phyloP scores from a whole-genome alignment of 2,113 vertebrate species.

The Tylochromis polylepis region DNA sequence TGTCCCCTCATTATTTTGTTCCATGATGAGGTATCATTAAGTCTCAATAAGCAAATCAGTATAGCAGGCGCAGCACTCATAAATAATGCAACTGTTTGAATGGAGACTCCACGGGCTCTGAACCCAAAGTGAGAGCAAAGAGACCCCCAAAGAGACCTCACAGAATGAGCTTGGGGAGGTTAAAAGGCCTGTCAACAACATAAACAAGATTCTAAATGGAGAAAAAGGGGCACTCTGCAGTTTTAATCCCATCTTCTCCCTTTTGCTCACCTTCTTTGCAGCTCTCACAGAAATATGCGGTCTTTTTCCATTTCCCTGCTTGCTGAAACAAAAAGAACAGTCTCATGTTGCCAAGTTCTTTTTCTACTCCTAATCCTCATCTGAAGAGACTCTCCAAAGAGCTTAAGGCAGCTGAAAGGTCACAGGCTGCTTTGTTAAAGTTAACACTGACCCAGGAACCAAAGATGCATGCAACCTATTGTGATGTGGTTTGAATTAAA shows the following conservation, averaged over 20 bases:
- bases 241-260: slow-evolving; percentile 60
- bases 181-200: slow-evolving; percentile 71
- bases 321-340: slow-evolving; percentile 57
- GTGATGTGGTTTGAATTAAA: not conserved
- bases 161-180: slow-evolving; percentile 60
- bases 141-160: slow-evolving; percentile 65
- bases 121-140: slow-evolving; percentile 53
- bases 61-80: slow-evolving; percentile 67
- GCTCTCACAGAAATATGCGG: slow-evolving; percentile 57
- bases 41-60: slow-evolving; percentile 60
- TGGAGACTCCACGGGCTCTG: slow-evolving; percentile 55
- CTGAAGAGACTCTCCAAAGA: slow-evolving; percentile 65
- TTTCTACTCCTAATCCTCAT: slow-evolving; percentile 55
- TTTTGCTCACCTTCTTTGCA: slow-evolving; percentile 40
- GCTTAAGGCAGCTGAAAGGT: slow-evolving; percentile 51
- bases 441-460: slow-evolving; percentile 35
- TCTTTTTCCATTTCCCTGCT: slow-evolving; percentile 49
- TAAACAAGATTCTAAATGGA: slow-evolving; percentile 54
- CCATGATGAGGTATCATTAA: slow-evolving; percentile 66
- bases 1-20: slow-evolving; percentile 60
- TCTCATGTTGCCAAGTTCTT: slow-evolving; percentile 57
- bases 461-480: not conserved
- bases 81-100: slow-evolving; percentile 75
- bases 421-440: slow-evolving; percentile 42
- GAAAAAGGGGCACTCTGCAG: slow-evolving; percentile 41